Percentiles rank a stretch among this genome's conserved stretches.
Evolutionary conservation across 1,140 invertebrate species (phyloP).

Genomic region (Zaprionus camerounensis): DNA sequence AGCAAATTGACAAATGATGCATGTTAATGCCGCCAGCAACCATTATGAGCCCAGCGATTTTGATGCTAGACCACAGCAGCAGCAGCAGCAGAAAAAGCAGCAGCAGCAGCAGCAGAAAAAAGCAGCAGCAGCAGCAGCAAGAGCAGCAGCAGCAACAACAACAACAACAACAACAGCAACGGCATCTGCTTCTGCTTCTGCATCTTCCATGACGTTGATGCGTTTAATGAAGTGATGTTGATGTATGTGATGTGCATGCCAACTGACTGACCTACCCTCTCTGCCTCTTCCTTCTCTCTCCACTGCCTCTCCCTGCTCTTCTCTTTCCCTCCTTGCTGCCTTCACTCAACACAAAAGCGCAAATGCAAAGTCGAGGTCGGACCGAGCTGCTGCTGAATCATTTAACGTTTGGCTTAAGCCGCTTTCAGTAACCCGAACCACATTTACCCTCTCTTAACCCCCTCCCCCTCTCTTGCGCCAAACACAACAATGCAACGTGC

Average conservation of each 20-base stretch:
- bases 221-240: slow-evolving; percentile 73
- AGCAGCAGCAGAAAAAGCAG: background rate
- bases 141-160: background rate
- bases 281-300: background rate
- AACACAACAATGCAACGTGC: slow-evolving; percentile 8
- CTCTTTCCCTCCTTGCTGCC: background rate
- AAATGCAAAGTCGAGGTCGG: slow-evolving; percentile 20
- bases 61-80: slow-evolving; percentile 44
- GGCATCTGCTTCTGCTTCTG: background rate
- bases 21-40: slow-evolving; percentile 49
- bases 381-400: slow-evolving; percentile 26
- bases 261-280: background rate
- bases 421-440: slow-evolving; percentile 34
- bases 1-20: slow-evolving; percentile 68
- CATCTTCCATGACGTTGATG: slow-evolving; percentile 59
- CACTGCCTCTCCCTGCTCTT: background rate
- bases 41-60: slow-evolving; percentile 45
- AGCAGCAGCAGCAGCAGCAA: background rate
- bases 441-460: background rate
- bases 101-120: background rate
- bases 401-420: slow-evolving; percentile 44
- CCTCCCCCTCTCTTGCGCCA: background rate
- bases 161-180: background rate
- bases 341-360: background rate
- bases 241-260: slow-evolving; percentile 25